Evolutionary conservation across 2,888 invertebrate genomes (phyloP).

Genomic region (Brachypterus glaber): DNA sequence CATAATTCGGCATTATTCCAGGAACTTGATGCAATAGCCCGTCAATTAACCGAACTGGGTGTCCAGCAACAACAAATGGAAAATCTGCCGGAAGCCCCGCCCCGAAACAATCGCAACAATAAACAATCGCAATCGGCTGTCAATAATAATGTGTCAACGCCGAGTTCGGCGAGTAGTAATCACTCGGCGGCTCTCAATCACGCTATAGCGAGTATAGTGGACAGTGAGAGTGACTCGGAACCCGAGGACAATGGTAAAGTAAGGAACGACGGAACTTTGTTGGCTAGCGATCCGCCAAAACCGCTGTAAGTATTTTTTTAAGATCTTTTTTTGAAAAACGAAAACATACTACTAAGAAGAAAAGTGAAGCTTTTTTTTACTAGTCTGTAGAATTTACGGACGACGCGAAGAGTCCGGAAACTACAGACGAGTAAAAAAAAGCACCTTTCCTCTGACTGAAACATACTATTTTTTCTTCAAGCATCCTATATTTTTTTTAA

Average conservation of each 20-base stretch:
- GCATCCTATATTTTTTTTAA: no score
- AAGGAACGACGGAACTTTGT: constrained; percentile 85
- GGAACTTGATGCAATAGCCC: constrained; percentile 95
- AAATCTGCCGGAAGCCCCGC: constrained; percentile 57
- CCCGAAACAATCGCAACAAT: constrained; percentile 49
- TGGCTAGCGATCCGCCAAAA: constrained; percentile 94
- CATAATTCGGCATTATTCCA: no score
- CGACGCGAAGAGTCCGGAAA: no score
- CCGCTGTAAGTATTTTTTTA: constrained; percentile 68
- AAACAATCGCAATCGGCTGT: constrained; percentile 32
- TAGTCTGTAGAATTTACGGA: no score
- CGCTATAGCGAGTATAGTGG: constrained; percentile 56
- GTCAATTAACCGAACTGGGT: constrained; percentile 90
- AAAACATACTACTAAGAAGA: no score
- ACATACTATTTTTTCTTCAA: no score
- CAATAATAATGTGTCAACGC: constrained; percentile 35
- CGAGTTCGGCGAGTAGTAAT: constrained; percentile 32
- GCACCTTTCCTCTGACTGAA: no score
- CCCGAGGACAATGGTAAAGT: constrained; percentile 72
- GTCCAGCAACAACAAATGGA: constrained; percentile 52
- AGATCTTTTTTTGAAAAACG: constrained; percentile 13
- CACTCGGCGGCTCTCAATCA: constrained; percentile 40
- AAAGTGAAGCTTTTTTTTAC: no score
- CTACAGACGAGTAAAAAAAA: no score
- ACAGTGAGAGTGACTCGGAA: constrained; percentile 74